Conservation (phyloP, 2,888 invertebrate genomes). For the Octodonta nipae region DNA sequence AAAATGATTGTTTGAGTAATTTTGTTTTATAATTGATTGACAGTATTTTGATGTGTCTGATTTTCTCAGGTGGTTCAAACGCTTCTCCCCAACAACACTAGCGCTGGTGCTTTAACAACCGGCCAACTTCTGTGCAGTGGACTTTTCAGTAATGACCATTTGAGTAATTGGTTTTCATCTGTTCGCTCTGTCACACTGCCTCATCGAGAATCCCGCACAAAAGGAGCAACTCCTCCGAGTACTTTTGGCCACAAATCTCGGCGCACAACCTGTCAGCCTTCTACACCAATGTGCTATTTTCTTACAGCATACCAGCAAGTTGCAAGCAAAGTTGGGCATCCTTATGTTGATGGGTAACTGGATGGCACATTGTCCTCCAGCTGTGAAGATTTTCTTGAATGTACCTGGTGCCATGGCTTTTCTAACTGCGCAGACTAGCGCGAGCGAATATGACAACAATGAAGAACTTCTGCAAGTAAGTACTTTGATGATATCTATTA, state of each 20-base stretch:
- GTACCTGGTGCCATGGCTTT: constrained; percentile 62
- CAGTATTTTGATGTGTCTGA: too few species aligned
- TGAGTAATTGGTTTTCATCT: constrained; percentile 92
- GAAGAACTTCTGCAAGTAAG: constrained; percentile 56
- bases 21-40: too few species aligned
- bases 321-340: constrained; percentile 76
- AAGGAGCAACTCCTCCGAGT: constrained; percentile 87
- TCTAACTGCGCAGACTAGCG: constrained; percentile 65
- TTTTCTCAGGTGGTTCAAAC: constrained; percentile 92
- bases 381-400: constrained; percentile 69
- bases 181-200: constrained; percentile 80
- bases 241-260: constrained; percentile 70
- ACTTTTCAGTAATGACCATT: constrained; percentile 70
- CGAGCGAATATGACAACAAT: constrained; percentile 78
- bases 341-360: constrained; percentile 83
- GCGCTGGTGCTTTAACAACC: constrained; percentile 46
- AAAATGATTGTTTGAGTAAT: too few species aligned
- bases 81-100: constrained; percentile 65
- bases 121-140: constrained; percentile 89
- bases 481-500: too few species aligned
- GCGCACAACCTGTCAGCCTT: constrained; percentile 75
- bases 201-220: constrained; percentile 71
- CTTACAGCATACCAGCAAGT: constrained; percentile 67
- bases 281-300: constrained; percentile 77
- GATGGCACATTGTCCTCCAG: constrained; percentile 70